A percentile compares a stretch with the other conserved stretches of the same genome.
Conservation (phyloP, 2,888 invertebrate genomes). For the Dryococelus australis region DNA sequence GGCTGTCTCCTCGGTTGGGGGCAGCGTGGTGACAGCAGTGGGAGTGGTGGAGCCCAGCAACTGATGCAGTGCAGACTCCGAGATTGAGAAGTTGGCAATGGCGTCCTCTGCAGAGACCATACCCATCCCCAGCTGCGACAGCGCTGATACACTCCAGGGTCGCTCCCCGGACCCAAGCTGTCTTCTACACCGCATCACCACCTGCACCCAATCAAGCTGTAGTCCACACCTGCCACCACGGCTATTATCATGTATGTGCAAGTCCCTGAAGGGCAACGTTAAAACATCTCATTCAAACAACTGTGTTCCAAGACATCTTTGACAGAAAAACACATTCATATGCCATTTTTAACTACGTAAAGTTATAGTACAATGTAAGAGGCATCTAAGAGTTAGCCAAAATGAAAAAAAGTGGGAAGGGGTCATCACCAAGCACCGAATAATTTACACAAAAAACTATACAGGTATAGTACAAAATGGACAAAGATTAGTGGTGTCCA, state of each 20-base stretch:
- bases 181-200: slow-evolving; percentile 71
- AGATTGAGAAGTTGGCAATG: slow-evolving; percentile 77
- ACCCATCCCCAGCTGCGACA: slow-evolving; percentile 70
- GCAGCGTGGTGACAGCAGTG: slow-evolving; percentile 62
- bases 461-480: too few relatives aligned
- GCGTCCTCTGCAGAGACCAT: slow-evolving; percentile 53
- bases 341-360: too few relatives aligned
- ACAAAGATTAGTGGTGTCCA: too few relatives aligned
- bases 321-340: too few relatives aligned
- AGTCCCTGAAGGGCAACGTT: too few relatives aligned
- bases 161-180: slow-evolving; percentile 56
- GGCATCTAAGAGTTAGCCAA: too few relatives aligned
- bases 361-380: too few relatives aligned
- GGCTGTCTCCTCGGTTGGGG: slow-evolving; percentile 50
- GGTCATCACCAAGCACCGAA: too few relatives aligned
- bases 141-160: slow-evolving; percentile 90
- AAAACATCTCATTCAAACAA: too few relatives aligned
- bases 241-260: not conserved
- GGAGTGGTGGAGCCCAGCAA: slow-evolving; percentile 61
- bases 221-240: slow-evolving; percentile 32
- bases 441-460: too few relatives aligned
- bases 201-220: slow-evolving; percentile 57
- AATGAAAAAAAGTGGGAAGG: too few relatives aligned
- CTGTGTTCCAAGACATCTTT: too few relatives aligned
- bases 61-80: slow-evolving; percentile 86